A percentile compares a stretch with the other conserved stretches of the same genome.
phyloP scores from a whole-genome alignment of 2,888 invertebrate genomes.

The Leptopilina drosophilae region DNA sequence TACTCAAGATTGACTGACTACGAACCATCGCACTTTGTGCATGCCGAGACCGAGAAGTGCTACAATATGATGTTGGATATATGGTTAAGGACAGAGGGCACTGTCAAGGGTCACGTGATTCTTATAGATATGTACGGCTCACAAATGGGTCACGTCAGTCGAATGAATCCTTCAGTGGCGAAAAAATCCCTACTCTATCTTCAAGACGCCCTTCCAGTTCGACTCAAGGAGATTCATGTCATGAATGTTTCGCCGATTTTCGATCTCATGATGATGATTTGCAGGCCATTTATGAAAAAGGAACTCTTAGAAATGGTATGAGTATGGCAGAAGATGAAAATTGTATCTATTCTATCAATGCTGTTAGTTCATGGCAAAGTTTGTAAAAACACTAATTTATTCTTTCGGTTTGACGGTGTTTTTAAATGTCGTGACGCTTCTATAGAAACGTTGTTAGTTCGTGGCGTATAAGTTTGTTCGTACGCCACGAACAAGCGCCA shows the following conservation, averaged over 20 bases:
- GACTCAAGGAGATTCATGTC: slow-evolving; percentile 84
- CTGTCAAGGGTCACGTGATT: slow-evolving; percentile 82
- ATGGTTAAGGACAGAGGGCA: slow-evolving; percentile 80
- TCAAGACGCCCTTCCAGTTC: slow-evolving; percentile 85
- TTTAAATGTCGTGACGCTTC: no score
- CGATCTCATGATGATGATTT: slow-evolving; percentile 83
- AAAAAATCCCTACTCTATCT: slow-evolving; percentile 84
- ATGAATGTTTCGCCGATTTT: slow-evolving; percentile 84
- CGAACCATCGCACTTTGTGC: slow-evolving; percentile 81
- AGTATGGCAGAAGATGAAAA: background rate
- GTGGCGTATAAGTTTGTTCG: no score
- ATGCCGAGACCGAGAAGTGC: slow-evolving; percentile 78
- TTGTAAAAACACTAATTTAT: no score
- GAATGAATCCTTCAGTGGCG: slow-evolving; percentile 81
- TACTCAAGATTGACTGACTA: slow-evolving; percentile 79
- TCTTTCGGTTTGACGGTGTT: no score
- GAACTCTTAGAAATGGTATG: slow-evolving; percentile 78
- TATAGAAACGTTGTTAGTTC: no score
- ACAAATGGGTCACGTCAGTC: slow-evolving; percentile 82
- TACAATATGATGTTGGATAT: slow-evolving; percentile 81
- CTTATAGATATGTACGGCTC: slow-evolving; percentile 82
- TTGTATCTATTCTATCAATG: no score
- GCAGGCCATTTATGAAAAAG: slow-evolving; percentile 87
- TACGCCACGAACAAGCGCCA: no score
- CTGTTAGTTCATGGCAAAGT: no score